Evolutionary conservation across 2,797 vertebrate genomes (phyloP).

Genomic region (Peromyscus attwateri): DNA sequence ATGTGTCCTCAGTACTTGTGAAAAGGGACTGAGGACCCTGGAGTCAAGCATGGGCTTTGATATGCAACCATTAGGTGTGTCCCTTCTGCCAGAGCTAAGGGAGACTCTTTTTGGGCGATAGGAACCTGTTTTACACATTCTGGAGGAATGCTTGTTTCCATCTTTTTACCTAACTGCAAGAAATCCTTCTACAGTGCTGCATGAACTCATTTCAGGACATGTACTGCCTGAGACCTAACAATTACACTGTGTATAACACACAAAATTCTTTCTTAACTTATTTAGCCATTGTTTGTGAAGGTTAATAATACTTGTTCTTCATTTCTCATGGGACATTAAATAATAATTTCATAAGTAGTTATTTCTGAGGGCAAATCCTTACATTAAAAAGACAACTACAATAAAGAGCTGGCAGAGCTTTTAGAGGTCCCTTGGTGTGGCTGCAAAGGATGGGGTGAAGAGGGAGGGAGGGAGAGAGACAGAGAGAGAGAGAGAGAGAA

Average conservation of each 20-base stretch:
- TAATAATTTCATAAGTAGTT: slow-evolving; percentile 49
- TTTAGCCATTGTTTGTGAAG: slow-evolving; percentile 51
- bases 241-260: not conserved
- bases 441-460: not conserved
- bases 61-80: not conserved
- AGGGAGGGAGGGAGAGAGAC: too few species aligned
- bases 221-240: not conserved
- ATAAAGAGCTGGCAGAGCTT: not conserved
- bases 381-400: slow-evolving; percentile 9
- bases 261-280: slow-evolving; percentile 51
- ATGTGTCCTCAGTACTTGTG: not conserved
- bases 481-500: too few species aligned
- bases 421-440: not conserved
- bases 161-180: not conserved
- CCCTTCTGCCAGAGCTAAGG: not conserved
- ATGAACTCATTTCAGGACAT: not conserved
- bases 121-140: not conserved
- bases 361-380: slow-evolving; percentile 52
- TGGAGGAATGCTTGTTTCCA: not conserved
- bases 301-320: slow-evolving; percentile 45
- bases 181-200: not conserved
- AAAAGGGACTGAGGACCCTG: not conserved
- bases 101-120: not conserved
- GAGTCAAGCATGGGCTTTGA: not conserved
- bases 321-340: slow-evolving; percentile 31